phyloP scores from a whole-genome alignment of 2,888 invertebrate species.

The Periphyllus acericola region DNA sequence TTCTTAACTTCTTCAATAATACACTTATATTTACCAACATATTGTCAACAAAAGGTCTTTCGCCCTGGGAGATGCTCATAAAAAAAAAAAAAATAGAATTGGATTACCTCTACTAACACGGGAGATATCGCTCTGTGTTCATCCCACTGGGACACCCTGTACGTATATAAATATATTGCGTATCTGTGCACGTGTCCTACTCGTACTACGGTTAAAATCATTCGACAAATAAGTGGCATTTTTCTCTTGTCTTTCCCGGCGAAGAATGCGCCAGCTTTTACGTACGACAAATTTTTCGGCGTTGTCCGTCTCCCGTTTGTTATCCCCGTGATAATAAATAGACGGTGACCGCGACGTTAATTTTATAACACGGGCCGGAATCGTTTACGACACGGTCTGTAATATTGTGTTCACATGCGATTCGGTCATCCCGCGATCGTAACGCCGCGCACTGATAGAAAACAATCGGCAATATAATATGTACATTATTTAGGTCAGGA shows the following conservation, averaged over 20 bases:
- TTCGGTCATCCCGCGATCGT: background rate
- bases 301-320: background rate
- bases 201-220: background rate
- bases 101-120: no score
- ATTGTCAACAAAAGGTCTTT: no score
- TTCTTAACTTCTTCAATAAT: no score
- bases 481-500: no score
- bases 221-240: no score
- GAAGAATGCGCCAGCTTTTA: background rate
- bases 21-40: no score
- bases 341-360: conserved; percentile 19
- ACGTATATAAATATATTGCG: no score
- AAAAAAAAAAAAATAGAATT: no score
- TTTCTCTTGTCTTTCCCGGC: no score
- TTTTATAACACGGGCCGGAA: background rate
- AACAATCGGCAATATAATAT: background rate
- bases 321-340: background rate
- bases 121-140: no score
- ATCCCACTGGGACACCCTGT: no score
- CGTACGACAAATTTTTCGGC: background rate
- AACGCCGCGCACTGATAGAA: background rate
- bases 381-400: background rate
- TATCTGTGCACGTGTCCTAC: background rate
- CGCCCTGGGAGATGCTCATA: no score
- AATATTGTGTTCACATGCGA: background rate